phyloP scores from a whole-genome alignment of 2,888 invertebrate species.

The Sphaerophoria taeniata region DNA sequence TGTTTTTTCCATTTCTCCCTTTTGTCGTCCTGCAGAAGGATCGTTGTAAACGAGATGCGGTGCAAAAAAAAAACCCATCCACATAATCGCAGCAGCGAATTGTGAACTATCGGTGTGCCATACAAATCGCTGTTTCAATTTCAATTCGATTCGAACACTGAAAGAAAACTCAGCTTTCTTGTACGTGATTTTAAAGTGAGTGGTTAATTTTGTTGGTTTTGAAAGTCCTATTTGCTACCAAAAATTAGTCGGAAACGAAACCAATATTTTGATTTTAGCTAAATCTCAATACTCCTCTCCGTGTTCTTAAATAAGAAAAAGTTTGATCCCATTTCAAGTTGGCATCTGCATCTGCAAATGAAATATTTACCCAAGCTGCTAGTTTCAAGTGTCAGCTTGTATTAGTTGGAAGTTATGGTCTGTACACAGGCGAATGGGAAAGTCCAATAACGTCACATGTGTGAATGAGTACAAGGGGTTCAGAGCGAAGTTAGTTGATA shows the following conservation, averaged over 20 bases:
- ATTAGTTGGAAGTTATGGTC: constrained; percentile 29
- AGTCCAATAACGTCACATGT: constrained; percentile 34
- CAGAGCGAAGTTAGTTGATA: too few species aligned
- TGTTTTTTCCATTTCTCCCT: neutral
- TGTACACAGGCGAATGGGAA: neutral
- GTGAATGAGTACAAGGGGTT: neutral
- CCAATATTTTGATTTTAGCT: too few species aligned
- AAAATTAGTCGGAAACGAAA: too few species aligned
- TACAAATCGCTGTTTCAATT: constrained; percentile 20
- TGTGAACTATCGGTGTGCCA: constrained; percentile 41
- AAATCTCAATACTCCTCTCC: neutral
- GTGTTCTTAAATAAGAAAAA: constrained; percentile 25
- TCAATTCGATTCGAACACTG: neutral
- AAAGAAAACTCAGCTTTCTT: neutral
- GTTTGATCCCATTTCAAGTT: neutral
- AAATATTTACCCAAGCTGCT: constrained; percentile 44
- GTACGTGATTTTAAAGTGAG: too few species aligned
- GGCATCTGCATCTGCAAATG: constrained; percentile 35
- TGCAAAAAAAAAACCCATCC: constrained; percentile 37
- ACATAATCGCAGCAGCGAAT: constrained; percentile 36
- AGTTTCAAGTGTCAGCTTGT: constrained; percentile 55
- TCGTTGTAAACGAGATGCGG: neutral
- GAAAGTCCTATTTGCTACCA: too few species aligned
- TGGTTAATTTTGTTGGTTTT: too few species aligned
- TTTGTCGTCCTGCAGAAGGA: neutral